These are phyloP conservation scores for Myiagra hebetior DNA, from an alignment of 2,113 vertebrate genomes.

Conservation along the genomic window DNA sequence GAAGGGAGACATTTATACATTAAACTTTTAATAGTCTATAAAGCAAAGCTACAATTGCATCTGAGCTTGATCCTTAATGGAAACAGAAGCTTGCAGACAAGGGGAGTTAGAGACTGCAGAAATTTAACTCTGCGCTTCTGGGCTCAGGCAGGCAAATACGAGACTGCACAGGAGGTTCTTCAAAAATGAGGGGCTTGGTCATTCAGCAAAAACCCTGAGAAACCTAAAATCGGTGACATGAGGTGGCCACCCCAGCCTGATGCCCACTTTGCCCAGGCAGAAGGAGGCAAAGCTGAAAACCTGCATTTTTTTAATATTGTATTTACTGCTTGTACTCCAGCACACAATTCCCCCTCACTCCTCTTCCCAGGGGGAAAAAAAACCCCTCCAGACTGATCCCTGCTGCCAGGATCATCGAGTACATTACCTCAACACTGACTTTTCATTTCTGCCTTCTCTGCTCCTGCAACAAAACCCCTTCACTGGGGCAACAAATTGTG, in stretches of 20 bases:
- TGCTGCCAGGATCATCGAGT: not conserved
- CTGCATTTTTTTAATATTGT: not conserved
- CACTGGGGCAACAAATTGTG: not conserved
- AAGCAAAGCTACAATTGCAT: conserved; percentile 19
- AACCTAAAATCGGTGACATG: accelerated
- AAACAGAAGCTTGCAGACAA: conserved; percentile 2
- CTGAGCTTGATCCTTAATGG: conserved; percentile 43
- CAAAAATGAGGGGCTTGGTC: not conserved
- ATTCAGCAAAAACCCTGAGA: not conserved
- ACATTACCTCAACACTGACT: accelerated
- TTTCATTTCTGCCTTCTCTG: not conserved
- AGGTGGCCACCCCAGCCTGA: not conserved
- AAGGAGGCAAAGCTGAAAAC: not conserved
- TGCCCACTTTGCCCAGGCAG: not conserved
- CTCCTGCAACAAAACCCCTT: not conserved
- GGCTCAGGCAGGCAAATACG: accelerated
- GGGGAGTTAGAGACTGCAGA: not conserved
- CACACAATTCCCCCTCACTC: not conserved
- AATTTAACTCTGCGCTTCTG: not conserved
- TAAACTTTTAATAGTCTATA: conserved; percentile 47
- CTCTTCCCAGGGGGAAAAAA: accelerated
- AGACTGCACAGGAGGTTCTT: not conserved
- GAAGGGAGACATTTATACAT: conserved; percentile 33
- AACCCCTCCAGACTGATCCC: not conserved
- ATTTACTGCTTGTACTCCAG: not conserved